Base-by-base conservation (phyloP, 2,888 invertebrate genomes). In the Drosophila planitibia region DNA sequence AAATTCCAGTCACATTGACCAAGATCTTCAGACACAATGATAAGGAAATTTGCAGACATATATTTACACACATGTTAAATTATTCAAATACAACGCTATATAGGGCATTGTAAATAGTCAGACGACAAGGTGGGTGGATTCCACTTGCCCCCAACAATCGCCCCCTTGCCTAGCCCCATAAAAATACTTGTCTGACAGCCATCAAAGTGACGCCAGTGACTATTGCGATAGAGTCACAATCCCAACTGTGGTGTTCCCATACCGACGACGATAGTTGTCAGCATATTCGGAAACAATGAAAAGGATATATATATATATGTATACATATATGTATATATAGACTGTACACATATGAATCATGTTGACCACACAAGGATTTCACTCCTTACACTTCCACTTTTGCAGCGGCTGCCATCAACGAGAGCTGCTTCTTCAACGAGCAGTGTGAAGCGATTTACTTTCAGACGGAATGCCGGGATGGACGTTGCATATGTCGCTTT, bases 401-500 rank as follows among this genome's bases (percentile, higher is more conserved):
- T 68, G 25, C 95, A 97, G 97, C 95, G 93, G 96, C 95, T 61
- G 95, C 95, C 80, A 95, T 97, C 89, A 97, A 97, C 94, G 97
- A 97, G 92, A 95, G 96, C 54, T 97, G 97, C 91, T 95, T 95
- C 92, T 97, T 97, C 94, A 96, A 96, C 93, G 97, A 97, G 92
- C 97, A 97, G 94, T 97, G 97, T 94, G 97, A 97, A 92, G 94
- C 95, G 74, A 94, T 94, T 82, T 95, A 96, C 80, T 94, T 94
- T 88, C 96, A 96, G 94, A 97, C 97, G 37, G 97, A 96, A 93
- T 97, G 97, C 93, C 95, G 96, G 72, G 97, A 97, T 92, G 96
- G 96, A 33, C 94, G 96, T 5, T 97, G 97, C 93, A 95, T 95
- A 60, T 97, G 97, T 93, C 95, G 96, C 83, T 97, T 96, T 94